Evolutionary conservation across 2,113 vertebrate species (phyloP).

Genomic region (Anhinga rufa): DNA sequence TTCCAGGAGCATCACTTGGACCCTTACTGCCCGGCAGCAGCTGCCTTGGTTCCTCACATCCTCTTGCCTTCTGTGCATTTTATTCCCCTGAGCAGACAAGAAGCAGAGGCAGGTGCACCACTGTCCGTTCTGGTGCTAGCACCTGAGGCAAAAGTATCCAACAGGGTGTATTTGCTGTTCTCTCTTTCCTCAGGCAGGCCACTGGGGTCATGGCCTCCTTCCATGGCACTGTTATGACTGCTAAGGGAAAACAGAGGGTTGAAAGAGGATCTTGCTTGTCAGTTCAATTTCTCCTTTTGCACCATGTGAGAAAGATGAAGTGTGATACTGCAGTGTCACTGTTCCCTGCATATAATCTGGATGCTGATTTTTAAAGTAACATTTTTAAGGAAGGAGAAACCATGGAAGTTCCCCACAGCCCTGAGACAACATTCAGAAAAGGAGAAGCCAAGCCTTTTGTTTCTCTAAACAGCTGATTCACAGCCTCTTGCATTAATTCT

Average conservation of each 20-base stretch:
- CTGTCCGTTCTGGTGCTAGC: background rate
- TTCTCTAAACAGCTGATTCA: background rate
- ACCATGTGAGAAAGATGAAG: background rate
- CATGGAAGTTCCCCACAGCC: background rate
- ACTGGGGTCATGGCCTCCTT: background rate
- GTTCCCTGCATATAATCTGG: background rate
- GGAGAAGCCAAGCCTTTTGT: background rate
- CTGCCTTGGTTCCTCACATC: background rate
- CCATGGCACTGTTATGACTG: background rate
- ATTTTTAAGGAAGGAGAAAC: background rate
- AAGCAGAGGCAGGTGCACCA: slow-evolving; percentile 28
- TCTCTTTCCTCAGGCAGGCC: background rate
- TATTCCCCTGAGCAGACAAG: background rate
- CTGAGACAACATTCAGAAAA: background rate
- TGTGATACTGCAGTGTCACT: background rate
- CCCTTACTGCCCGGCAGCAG: background rate
- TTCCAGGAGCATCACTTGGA: background rate
- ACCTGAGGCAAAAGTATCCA: background rate
- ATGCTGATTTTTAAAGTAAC: background rate
- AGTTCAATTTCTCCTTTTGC: background rate
- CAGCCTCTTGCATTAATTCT: background rate
- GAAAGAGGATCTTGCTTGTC: background rate
- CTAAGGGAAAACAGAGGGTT: background rate
- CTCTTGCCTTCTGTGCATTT: background rate
- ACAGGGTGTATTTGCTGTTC: background rate